Percentiles rank a stretch among this genome's conserved stretches.
phyloP scores from a whole-genome alignment of 2,797 vertebrate genomes.

The Tamandua tetradactyla region DNA sequence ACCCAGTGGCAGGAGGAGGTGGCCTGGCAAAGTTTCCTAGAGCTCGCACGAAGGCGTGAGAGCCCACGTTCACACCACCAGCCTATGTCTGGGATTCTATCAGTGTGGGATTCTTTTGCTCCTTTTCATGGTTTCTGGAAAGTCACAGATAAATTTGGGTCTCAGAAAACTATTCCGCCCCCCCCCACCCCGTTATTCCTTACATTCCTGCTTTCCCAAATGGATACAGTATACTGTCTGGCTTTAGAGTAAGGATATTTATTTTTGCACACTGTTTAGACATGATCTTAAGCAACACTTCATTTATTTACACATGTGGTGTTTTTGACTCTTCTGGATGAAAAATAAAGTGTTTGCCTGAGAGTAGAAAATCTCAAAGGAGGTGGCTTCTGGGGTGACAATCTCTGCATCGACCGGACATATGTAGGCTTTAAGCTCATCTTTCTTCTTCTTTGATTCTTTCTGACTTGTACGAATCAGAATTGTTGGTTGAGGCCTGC shows the following conservation, averaged over 20 bases:
- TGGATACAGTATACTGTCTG: neutral
- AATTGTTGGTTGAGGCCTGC: rapidly evolving
- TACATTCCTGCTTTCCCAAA: neutral
- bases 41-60: neutral
- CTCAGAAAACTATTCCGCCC: neutral
- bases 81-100: neutral
- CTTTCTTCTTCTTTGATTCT: neutral
- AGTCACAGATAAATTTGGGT: neutral
- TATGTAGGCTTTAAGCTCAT: neutral
- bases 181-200: neutral
- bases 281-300: slow-evolving; percentile 27
- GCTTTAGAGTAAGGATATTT: slow-evolving; percentile 35
- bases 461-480: neutral
- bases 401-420: neutral
- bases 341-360: slow-evolving; percentile 8
- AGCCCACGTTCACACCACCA: neutral
- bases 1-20: neutral
- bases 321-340: slow-evolving; percentile 30
- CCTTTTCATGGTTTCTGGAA: neutral
- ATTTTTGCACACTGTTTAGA: slow-evolving; percentile 56
- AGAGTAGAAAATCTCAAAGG: slow-evolving; percentile 40
- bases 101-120: neutral
- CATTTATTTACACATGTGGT: slow-evolving; percentile 49
- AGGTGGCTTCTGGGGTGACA: neutral
- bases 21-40: neutral